These are phyloP conservation scores for Drosophila lowei DNA, from an alignment of 1,140 invertebrate genomes.

Conservation along the genomic window DNA sequence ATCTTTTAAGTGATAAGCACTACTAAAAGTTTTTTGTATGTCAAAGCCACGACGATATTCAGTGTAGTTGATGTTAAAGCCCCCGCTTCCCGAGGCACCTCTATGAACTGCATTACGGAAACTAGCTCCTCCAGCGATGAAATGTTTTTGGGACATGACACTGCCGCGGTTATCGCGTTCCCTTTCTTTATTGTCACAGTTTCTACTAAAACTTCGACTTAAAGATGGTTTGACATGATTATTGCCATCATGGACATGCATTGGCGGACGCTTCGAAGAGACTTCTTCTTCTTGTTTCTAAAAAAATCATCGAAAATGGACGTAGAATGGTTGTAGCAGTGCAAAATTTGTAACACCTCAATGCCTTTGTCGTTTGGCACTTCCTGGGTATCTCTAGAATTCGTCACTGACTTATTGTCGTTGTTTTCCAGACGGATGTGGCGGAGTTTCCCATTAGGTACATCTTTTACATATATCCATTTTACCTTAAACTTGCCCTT, in stretches of 20 bases:
- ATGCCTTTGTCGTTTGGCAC: conserved; percentile 96
- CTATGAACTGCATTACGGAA: conserved; percentile 67
- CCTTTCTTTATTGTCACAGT: conserved; percentile 68
- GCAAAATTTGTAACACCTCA: conserved; percentile 93
- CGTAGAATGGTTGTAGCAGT: conserved; percentile 94
- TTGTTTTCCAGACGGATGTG: conserved; percentile 99
- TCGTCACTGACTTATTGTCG: conserved; percentile 99
- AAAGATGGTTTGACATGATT: conserved; percentile 39
- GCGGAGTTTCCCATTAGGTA: conserved; percentile 93
- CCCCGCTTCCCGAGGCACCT: conserved; percentile 34
- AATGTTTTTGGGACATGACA: conserved; percentile 64
- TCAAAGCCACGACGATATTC: conserved; percentile 72
- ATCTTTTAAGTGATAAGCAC: conserved; percentile 62
- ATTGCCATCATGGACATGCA: conserved; percentile 44
- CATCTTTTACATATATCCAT: conserved; percentile 99
- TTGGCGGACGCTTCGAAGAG: conserved; percentile 86
- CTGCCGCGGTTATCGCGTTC: conserved; percentile 56
- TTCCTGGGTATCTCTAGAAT: conserved; percentile 99
- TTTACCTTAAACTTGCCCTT: conserved; percentile 95
- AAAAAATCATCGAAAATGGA: conserved; percentile 99
- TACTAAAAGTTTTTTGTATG: conserved; percentile 39
- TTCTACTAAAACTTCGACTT: conserved; percentile 60
- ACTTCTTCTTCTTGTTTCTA: conserved; percentile 97
- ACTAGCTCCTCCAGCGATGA: conserved; percentile 48
- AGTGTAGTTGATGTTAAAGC: conserved; percentile 54